Base-by-base conservation (phyloP, 2,888 invertebrate genomes). In the Drosophila pseudotakahashii region DNA sequence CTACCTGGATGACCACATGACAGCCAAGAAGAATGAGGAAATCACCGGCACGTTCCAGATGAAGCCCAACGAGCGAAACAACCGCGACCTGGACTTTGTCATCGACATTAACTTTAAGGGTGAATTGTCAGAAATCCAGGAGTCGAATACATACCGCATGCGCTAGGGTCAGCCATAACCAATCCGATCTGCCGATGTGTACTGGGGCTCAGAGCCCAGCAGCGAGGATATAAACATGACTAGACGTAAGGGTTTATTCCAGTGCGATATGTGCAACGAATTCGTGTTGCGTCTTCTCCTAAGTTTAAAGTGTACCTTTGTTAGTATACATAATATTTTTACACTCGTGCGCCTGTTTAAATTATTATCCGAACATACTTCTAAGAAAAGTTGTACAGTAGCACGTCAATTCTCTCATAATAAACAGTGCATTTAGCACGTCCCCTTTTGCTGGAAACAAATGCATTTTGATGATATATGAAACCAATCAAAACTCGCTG, bases 1-100 rank as follows among this genome's bases (percentile, higher is more conserved):
- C 93, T 99, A 99, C 92, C 96, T 99, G 86, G 97, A 98, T 90
- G 98, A 99, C 86, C 98, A 98, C 89, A 95, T 99, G 94, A 99
- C 99, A 2, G 98, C 94, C 7, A 99, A 99, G 92, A 97, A 98
- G 89, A 96, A 96, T 60, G 99, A 99, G 92, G 98, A 98, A 91
- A 95, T 99, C 67, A 95, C 94, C 55, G 99, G 99, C 30, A 95
- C 95, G 7, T 98, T 99, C 92, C 94, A 95, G 55, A 97, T 99
- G 96, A 96, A 96, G 81, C 99, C 99, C 47, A 99, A 99, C 93
- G 96, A 96, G 68, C 94, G 98, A 14, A 99, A 99, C 93, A 98
- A 97, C 93, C 95, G 99, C 53, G 99, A 99, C 92, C 94, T 99
- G 76, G 99, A 99, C 93, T 99, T 99, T 92, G 95, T 95, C 79